Evolutionary conservation across 2,113 vertebrate species (phyloP), one percentile per base, ranked within the genome.

Genomic region (Nyctereutes procyonoides): DNA sequence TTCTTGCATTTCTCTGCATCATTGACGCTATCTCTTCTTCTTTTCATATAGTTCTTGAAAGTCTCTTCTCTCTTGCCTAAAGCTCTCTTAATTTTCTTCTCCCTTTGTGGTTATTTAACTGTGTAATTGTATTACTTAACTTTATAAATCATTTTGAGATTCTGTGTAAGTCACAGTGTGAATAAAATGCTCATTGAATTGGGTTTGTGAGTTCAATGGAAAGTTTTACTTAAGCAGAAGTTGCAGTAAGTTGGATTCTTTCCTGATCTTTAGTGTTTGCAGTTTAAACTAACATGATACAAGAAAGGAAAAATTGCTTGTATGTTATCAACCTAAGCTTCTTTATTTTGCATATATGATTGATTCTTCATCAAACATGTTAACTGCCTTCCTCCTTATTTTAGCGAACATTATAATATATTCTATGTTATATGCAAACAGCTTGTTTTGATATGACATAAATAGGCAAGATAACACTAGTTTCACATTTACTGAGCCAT

Each of bases 51-150:
- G 32, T 94, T 96, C 94, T 96, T 93, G 71, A 94, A 96, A 96
- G 88, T 95, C 65, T 96, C 65, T 93, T 96, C 82, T 97, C 63
- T 95, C 53, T 97, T 96, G 73, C 97, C 94, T 96, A 81, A 95
- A 98, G 90, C 65, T 97, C 71, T 97, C 96, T 96, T 97, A 97
- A 97, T 98, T 98, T 98, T 93, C 94, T 96, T 98, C 83, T 94
- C 71, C 93, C 94, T 98, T 90, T 97, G 96, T 96, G 97, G 88
- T 97, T 98, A 97, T 97, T 97, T 98, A 97, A 96, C 92, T 98
- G 94, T 97, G 96, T 96, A 97, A 97, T 97, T 97, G 92, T 95
- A 95, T 97, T 97, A 96, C 94, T 98, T 97, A 97, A 97, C 90
- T 97, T 93, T 96, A 97, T 97, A 97, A 97, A 96, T 98, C 95